Evolutionary conservation across 92 coral and sea anemone genomes (phyloP).

Genomic region (Epizoanthus illoricatus): DNA sequence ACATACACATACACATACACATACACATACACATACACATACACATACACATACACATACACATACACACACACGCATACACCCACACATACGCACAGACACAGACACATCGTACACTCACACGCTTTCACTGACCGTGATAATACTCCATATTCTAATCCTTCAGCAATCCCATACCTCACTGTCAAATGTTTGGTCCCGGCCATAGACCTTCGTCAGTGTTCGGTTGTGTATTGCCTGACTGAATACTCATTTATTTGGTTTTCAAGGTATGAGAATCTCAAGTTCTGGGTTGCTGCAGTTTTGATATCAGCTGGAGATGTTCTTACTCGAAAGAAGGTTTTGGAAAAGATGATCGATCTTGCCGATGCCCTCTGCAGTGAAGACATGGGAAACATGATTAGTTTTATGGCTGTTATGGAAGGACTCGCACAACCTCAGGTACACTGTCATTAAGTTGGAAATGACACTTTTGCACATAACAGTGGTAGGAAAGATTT

Average conservation of each 20-base stretch:
- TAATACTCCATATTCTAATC: too few relatives aligned
- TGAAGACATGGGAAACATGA: conserved; percentile 87
- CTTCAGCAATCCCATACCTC: too few relatives aligned
- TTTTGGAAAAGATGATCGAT: conserved; percentile 82
- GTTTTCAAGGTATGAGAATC: conserved; percentile 62
- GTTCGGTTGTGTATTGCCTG: too few relatives aligned
- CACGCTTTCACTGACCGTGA: too few relatives aligned
- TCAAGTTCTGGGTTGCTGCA: conserved; percentile 84
- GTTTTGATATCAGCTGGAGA: conserved; percentile 92
- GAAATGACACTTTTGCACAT: background rate
- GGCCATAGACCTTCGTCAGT: background rate
- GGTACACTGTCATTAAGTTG: conserved; percentile 41
- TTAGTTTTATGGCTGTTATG: conserved; percentile 97
- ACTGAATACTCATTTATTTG: too few relatives aligned
- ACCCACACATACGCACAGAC: too few relatives aligned
- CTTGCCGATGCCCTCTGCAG: conserved; percentile 85
- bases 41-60: too few relatives aligned
- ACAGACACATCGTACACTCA: too few relatives aligned
- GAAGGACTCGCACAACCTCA: conserved; percentile 91
- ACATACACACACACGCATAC: too few relatives aligned
- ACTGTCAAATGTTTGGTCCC: background rate
- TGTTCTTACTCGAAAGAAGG: conserved; percentile 64
- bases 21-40: too few relatives aligned
- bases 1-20: too few relatives aligned
- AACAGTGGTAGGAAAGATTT: background rate